These are phyloP conservation scores for Miichthys miiuy DNA, from an alignment of 2,797 vertebrate genomes.

Conservation along the genomic window DNA sequence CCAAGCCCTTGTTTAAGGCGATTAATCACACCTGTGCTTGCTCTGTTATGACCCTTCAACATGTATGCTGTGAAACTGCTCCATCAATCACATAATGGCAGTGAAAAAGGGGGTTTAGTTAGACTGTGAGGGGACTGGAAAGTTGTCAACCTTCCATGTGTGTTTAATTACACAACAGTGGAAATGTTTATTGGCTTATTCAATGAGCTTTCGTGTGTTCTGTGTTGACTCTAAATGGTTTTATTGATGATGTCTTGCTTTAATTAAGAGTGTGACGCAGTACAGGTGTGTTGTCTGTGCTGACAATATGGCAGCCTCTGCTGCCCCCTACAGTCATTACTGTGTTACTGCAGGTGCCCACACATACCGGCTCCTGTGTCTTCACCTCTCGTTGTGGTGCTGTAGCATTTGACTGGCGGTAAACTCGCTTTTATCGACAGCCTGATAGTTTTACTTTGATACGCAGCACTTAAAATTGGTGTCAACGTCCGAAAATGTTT, in stretches of 20 bases:
- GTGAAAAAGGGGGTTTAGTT: background rate
- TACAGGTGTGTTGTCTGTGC: background rate
- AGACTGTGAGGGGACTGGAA: background rate
- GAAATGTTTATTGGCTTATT: background rate
- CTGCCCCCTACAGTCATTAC: slow-evolving; percentile 44
- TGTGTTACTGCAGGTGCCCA: background rate
- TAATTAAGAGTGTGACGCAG: accelerated
- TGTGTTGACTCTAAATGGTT: background rate
- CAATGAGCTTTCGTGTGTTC: background rate
- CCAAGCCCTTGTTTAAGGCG: background rate
- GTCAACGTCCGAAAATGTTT: slow-evolving; percentile 8
- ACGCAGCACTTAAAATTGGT: background rate
- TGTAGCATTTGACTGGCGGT: slow-evolving; percentile 13
- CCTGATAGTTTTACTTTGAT: background rate
- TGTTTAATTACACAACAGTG: too few species aligned
- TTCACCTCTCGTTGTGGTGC: slow-evolving; percentile 17
- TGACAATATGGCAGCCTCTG: slow-evolving; percentile 1
- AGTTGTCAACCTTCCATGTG: background rate
- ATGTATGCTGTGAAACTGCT: too few species aligned
- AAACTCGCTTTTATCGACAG: background rate
- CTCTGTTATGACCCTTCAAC: background rate
- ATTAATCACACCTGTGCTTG: background rate
- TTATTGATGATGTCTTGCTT: too few species aligned
- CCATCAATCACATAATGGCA: background rate
- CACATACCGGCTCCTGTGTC: slow-evolving; percentile 45